Conservation (phyloP, 1,140 invertebrate species). For the Camponotus floridanus region DNA sequence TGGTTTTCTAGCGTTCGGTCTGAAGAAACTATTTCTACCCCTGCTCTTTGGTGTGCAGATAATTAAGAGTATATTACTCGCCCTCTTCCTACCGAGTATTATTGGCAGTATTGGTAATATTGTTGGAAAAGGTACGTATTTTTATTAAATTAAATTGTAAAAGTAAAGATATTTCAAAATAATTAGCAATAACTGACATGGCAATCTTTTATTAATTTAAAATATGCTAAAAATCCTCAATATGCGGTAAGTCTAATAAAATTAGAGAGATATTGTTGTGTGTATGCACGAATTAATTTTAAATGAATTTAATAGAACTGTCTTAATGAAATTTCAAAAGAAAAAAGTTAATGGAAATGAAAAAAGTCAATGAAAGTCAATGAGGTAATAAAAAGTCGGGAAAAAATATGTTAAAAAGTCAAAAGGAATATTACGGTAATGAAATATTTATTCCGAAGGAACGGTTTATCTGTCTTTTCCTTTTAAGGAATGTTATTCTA, state of each 20-base stretch:
- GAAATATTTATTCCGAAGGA: not conserved
- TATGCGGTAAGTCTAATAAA: not conserved
- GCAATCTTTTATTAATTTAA: slow-evolving; percentile 4
- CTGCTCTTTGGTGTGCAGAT: slow-evolving; percentile 92
- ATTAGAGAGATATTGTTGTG: not conserved
- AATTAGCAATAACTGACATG: not conserved
- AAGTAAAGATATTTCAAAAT: not conserved
- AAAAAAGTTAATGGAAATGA: not conserved
- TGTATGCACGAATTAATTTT: not conserved
- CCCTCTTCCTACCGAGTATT: slow-evolving; percentile 93
- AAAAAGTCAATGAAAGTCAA: too few relatives aligned
- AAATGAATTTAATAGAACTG: not conserved
- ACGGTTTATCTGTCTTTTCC: slow-evolving; percentile 24
- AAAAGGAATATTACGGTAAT: not conserved
- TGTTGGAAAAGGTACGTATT: slow-evolving; percentile 90
- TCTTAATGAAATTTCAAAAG: not conserved
- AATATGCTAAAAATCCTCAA: not conserved
- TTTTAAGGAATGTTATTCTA: not conserved
- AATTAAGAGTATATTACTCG: slow-evolving; percentile 92
- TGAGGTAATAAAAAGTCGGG: too few relatives aligned
- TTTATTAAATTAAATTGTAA: not conserved
- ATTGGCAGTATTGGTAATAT: slow-evolving; percentile 93
- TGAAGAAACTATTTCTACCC: slow-evolving; percentile 93
- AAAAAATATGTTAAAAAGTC: not conserved
- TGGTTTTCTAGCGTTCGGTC: slow-evolving; percentile 91